phyloP scores from a whole-genome alignment of 1,140 invertebrate genomes.

The Venturia canescens region DNA sequence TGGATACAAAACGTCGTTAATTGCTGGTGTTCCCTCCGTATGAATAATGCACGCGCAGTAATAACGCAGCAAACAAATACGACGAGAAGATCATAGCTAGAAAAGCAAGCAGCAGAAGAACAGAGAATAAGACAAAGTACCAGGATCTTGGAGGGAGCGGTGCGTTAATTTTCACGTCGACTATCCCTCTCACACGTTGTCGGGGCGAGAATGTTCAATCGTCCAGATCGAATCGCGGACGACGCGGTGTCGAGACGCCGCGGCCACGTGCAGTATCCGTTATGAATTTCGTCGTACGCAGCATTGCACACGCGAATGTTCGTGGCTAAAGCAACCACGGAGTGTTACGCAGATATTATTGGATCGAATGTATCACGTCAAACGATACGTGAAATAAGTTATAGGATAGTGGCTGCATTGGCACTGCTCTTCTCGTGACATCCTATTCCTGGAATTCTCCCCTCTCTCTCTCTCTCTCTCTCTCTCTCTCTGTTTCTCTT shows the following conservation, averaged over 20 bases:
- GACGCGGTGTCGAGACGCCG: slow-evolving; percentile 41
- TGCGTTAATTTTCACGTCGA: slow-evolving; percentile 64
- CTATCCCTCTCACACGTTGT: neutral
- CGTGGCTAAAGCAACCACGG: slow-evolving; percentile 27
- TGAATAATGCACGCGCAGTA: neutral
- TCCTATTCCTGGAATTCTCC: slow-evolving; percentile 74
- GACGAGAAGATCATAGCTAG: neutral
- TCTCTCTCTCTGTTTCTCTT: neutral
- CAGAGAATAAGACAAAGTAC: slow-evolving; percentile 36
- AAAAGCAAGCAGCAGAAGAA: slow-evolving; percentile 16
- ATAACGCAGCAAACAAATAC: neutral
- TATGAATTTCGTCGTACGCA: slow-evolving; percentile 69
- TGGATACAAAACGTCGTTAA: too few species aligned
- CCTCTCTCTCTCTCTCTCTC: slow-evolving; percentile 27
- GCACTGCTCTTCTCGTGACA: slow-evolving; percentile 73
- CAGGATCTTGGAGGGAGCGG: slow-evolving; percentile 39
- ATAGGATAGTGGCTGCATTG: slow-evolving; percentile 78
- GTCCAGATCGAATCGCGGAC: slow-evolving; percentile 71
- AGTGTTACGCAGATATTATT: slow-evolving; percentile 73
- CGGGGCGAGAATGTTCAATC: slow-evolving; percentile 68
- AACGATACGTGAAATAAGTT: slow-evolving; percentile 79
- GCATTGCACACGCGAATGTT: slow-evolving; percentile 46
- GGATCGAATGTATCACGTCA: slow-evolving; percentile 78
- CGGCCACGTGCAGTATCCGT: slow-evolving; percentile 55
- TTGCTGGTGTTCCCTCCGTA: neutral